Conservation (phyloP, 1,140 invertebrate genomes). For the Sitodiplosis mosellana region DNA sequence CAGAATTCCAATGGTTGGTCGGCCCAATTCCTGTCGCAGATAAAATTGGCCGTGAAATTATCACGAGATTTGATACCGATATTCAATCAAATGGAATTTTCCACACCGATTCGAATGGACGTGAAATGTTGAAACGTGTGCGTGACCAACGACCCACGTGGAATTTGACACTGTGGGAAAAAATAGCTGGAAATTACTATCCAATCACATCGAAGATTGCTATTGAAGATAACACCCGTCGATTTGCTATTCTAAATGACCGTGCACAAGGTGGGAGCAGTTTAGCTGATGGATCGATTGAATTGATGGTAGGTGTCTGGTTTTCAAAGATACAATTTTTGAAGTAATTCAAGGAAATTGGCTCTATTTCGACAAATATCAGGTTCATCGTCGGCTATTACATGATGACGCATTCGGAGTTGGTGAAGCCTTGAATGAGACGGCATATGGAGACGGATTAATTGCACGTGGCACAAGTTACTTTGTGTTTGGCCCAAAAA, state of each 20-base stretch:
- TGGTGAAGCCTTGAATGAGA: constrained; percentile 80
- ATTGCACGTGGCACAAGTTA: constrained; percentile 64
- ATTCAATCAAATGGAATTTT: constrained; percentile 49
- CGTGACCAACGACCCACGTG: constrained; percentile 59
- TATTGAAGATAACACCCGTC: constrained; percentile 28
- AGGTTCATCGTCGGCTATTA: constrained; percentile 70
- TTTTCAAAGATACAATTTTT: not conserved
- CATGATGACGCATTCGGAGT: constrained; percentile 88
- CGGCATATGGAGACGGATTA: constrained; percentile 52
- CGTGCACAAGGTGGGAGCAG: constrained; percentile 77
- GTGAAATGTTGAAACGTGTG: constrained; percentile 63
- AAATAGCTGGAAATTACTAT: constrained; percentile 76
- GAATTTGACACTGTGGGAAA: constrained; percentile 40
- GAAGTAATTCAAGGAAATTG: too few relatives aligned
- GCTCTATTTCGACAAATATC: too few relatives aligned
- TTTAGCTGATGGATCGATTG: constrained; percentile 49
- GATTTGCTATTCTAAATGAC: constrained; percentile 59
- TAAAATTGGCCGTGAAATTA: constrained; percentile 61
- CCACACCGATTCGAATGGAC: constrained; percentile 86
- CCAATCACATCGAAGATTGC: constrained; percentile 74
- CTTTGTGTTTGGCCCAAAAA: constrained; percentile 28
- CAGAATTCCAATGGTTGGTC: constrained; percentile 85
- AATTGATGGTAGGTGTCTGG: constrained; percentile 44
- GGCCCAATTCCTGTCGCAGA: constrained; percentile 81
- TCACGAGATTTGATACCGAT: constrained; percentile 49